Base-by-base conservation (phyloP, 2,888 invertebrate species). In the Limnephilus rhombicus region DNA sequence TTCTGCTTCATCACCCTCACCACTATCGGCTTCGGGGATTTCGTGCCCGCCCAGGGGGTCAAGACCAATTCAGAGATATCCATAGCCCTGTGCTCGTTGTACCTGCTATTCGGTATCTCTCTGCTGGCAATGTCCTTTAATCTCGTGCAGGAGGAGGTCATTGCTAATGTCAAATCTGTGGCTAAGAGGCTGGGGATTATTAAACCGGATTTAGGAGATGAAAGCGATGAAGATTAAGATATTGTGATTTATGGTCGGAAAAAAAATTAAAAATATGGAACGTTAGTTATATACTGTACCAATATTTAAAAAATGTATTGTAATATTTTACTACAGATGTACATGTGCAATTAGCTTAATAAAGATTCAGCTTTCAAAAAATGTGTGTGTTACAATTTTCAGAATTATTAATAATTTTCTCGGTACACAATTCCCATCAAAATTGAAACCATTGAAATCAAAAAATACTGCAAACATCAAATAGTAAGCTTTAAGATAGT, bases 111-210 rank as follows among this genome's bases (percentile, higher is more conserved):
- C 95, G 99, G 99, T 12, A 99, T 99, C 94, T 98, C 99, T 0
- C 95, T 99, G 86, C 96, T 99, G 94, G 99, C 99, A 49, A 99
- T 99, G 99, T 98, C 98, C 94, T 99, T 99, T 95, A 99, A 99
- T 96, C 96, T 99, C 94, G 99, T 99, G 85, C 99, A 99, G 95
- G 99, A 99, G 95, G 98, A 99, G 95, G 98, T 99, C 15, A 98
- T 98, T 93, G 98, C 98, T 92, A 98, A 98, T 94, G 98, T 99
- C 9, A 98, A 98, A 94, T 97, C 97, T 93, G 97, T 99, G 13
- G 99, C 98, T 37, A 98, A 98, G 94, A 97, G 98, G 92, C 96
- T 99, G 92, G 99, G 99, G 85, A 99, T 99, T 95, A 97, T 99
- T 94, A 98, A 98, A 95, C 97, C 98, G 92, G 97, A 97, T 37